Conservation (phyloP, 2,797 vertebrate species). For the Lophotriccus pileatus region DNA sequence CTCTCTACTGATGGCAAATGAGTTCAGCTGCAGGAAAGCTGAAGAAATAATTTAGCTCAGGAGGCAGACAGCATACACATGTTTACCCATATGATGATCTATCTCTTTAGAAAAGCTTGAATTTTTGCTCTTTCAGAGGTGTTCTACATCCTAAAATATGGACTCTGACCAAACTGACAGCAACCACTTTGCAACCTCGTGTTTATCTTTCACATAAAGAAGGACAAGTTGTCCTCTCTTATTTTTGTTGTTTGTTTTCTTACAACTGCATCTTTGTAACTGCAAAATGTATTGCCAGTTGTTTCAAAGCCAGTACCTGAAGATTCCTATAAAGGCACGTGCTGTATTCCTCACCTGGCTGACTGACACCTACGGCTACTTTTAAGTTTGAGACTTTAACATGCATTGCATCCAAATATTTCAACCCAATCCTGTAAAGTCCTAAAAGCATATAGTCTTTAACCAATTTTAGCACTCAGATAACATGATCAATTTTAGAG, state of each 20-base stretch:
- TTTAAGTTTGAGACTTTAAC: background rate
- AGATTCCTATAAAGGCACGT: background rate
- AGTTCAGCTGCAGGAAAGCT: background rate
- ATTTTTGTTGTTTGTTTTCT: background rate
- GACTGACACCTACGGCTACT: background rate
- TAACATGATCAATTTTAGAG: background rate
- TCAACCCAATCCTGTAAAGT: background rate
- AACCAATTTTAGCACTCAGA: background rate
- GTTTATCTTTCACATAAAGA: background rate
- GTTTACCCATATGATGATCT: background rate
- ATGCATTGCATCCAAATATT: background rate
- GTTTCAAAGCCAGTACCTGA: background rate
- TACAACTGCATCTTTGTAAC: background rate
- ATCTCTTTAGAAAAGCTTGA: background rate
- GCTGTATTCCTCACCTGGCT: background rate
- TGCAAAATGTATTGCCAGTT: background rate
- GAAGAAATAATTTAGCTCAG: background rate
- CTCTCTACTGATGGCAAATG: background rate
- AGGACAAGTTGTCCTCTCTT: background rate
- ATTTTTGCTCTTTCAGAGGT: background rate
- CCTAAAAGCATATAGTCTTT: background rate
- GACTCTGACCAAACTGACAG: background rate
- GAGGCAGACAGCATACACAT: background rate
- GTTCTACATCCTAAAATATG: background rate
- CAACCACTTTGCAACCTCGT: background rate